Conservation (phyloP, 2,797 vertebrate species). For the Orestias chungarensis region DNA sequence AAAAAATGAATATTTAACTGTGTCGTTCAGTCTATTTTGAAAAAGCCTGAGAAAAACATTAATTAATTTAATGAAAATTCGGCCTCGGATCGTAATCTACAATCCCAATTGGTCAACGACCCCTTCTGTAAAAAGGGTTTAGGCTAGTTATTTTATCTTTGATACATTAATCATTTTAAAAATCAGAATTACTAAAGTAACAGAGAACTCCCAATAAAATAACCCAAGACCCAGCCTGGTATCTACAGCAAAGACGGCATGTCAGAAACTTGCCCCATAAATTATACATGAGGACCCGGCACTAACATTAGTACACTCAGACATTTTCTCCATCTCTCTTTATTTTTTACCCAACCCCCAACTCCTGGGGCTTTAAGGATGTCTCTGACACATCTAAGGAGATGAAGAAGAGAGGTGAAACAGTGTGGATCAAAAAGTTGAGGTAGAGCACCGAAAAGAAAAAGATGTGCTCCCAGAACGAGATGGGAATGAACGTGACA, state of each 20-base stretch:
- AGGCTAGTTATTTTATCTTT: too few species aligned
- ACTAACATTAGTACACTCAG: constrained; percentile 52
- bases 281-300: constrained; percentile 63
- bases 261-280: constrained; percentile 59
- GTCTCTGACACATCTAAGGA: constrained; percentile 61
- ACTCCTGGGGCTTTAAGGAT: constrained; percentile 62
- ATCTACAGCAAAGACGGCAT: constrained; percentile 56
- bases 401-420: constrained; percentile 45
- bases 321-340: constrained; percentile 44
- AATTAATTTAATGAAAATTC: not conserved
- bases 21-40: not conserved
- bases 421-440: constrained; percentile 56
- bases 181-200: constrained; percentile 9
- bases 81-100: not conserved
- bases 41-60: not conserved
- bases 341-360: constrained; percentile 64
- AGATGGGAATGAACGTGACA: constrained; percentile 43
- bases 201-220: constrained; percentile 12
- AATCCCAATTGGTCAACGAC: not conserved
- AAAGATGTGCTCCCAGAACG: constrained; percentile 38
- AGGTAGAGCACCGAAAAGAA: constrained; percentile 43
- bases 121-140: not conserved
- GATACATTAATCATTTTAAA: constrained; percentile 2
- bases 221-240: constrained; percentile 30
- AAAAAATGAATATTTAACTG: not conserved